A percentile compares a stretch with the other conserved stretches of the same genome.
These are phyloP conservation scores for Ophraella communa DNA, from an alignment of 2,888 invertebrate species.

Conservation along the genomic window DNA sequence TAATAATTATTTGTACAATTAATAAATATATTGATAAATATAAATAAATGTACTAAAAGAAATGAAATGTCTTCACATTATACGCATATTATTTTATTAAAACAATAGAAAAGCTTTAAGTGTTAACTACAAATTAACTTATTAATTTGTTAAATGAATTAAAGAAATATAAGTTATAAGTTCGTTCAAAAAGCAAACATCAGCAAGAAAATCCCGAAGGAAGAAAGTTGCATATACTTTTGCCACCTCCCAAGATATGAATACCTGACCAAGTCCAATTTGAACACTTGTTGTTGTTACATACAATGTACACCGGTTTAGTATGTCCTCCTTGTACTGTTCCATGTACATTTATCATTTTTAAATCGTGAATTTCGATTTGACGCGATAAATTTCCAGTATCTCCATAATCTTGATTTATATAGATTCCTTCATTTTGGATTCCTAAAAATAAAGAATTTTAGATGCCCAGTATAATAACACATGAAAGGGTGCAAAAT, in stretches of 20 bases:
- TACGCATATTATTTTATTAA: too few species aligned
- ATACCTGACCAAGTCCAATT: conserved; percentile 24
- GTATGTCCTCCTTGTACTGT: conserved; percentile 4
- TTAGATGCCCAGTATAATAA: not conserved
- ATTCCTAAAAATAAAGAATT: not conserved
- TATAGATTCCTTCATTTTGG: conserved; percentile 15
- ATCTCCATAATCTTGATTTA: conserved; percentile 23
- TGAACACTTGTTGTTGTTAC: conserved; percentile 6
- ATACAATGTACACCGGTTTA: conserved; percentile 14
- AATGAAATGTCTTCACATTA: too few species aligned
- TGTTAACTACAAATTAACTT: too few species aligned
- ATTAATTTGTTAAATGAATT: too few species aligned
- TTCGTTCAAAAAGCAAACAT: too few species aligned
- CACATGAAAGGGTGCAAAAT: too few species aligned
- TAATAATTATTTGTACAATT: too few species aligned
- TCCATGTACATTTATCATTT: conserved; percentile 14
- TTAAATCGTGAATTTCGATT: conserved; percentile 17
- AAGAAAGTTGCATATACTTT: conserved; percentile 16
- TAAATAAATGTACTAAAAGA: too few species aligned
- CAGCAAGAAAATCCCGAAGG: conserved; percentile 21
- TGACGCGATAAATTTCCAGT: conserved; percentile 12
- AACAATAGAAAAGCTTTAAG: too few species aligned
- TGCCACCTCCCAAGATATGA: conserved; percentile 3
- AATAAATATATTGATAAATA: too few species aligned
- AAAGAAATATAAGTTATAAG: too few species aligned